Percentiles rank a stretch among this genome's conserved stretches.
phyloP scores from a whole-genome alignment of 1,140 invertebrate genomes.

The Panagrolaimus sp. region DNA sequence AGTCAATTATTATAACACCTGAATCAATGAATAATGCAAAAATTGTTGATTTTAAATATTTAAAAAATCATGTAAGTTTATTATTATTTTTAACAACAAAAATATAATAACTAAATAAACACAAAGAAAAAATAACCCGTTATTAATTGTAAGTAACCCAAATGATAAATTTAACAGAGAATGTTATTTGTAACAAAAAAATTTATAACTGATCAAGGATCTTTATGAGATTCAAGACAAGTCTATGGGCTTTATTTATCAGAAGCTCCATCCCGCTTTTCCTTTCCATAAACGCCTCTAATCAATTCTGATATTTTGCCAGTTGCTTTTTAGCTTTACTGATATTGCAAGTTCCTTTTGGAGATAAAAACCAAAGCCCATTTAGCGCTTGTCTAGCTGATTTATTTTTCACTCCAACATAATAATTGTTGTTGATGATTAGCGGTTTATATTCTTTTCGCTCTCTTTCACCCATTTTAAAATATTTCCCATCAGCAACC shows the following conservation, averaged over 20 bases:
- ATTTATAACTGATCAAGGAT: too few relatives aligned
- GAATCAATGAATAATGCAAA: not conserved
- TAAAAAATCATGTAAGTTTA: not conserved
- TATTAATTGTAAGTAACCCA: not conserved
- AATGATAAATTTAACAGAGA: too few relatives aligned
- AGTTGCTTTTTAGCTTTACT: conserved; percentile 36
- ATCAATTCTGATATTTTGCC: conserved; percentile 25
- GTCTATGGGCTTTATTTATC: too few relatives aligned
- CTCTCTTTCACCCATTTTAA: conserved; percentile 47
- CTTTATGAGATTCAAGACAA: too few relatives aligned
- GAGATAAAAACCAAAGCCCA: conserved; percentile 42
- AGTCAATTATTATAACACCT: not conserved
- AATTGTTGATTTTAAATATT: not conserved
- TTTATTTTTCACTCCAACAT: conserved; percentile 48
- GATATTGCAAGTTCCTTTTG: conserved; percentile 29
- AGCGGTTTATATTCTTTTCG: conserved; percentile 27
- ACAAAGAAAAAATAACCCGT: not conserved
- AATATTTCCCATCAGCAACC: conserved; percentile 53
- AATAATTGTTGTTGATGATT: conserved; percentile 53
- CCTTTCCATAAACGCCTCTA: not conserved
- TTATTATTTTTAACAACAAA: not conserved
- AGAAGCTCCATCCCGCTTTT: too few relatives aligned
- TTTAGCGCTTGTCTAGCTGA: conserved; percentile 44
- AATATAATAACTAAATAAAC: too few relatives aligned
- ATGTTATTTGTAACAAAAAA: too few relatives aligned